Evolutionary conservation across 1,140 invertebrate genomes (phyloP), one percentile per base, ranked within the genome.

Genomic region (Holotrichia oblita): DNA sequence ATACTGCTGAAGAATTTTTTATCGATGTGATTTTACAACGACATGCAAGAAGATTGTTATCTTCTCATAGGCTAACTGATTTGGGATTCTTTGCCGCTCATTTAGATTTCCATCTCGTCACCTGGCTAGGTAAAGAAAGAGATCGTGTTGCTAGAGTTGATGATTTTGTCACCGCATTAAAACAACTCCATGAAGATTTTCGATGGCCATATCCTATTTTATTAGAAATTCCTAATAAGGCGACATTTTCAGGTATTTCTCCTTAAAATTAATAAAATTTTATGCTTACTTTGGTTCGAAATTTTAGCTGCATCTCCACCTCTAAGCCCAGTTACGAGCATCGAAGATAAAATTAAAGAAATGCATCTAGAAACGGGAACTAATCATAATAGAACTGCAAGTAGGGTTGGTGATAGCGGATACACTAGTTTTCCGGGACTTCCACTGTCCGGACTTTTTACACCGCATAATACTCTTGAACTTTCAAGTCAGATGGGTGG

Each of bases 1-100:
- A 80, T 75, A 85, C 92, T 2, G 91, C 92, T 0, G 93, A 94
- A 84, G 94, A 95, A 86, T 96, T 96, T 83, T 97, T 96, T 85
- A 95, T 98, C 77, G 97, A 98, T 85, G 92, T 96, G 22, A 97
- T 98, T 85, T 89, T 99, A 20, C 95, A 96, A 85, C 90, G 95
- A 27, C 96, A 98, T 88, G 96, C 96, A 0, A 88, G 96, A 3
- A 91, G 94, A 78, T 89, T 98, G 24, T 88, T 98, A 3, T 90
- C 92, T 7, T 90, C 91, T 17, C 93, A 94, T 77, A 91, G 94
- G 75, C 87, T 99, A 7, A 89, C 92, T 59, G 94, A 98, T 84
- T 88, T 99, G 40, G 97, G 97, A 8, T 92, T 93, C 83, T 94
- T 98, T 89, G 94, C 96, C 41, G 97, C 96, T 14, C 93, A 96